Percentiles rank a stretch among this genome's conserved stretches.
phyloP scores from a whole-genome alignment of 2,113 vertebrate species.

The Accipiter cooperii region DNA sequence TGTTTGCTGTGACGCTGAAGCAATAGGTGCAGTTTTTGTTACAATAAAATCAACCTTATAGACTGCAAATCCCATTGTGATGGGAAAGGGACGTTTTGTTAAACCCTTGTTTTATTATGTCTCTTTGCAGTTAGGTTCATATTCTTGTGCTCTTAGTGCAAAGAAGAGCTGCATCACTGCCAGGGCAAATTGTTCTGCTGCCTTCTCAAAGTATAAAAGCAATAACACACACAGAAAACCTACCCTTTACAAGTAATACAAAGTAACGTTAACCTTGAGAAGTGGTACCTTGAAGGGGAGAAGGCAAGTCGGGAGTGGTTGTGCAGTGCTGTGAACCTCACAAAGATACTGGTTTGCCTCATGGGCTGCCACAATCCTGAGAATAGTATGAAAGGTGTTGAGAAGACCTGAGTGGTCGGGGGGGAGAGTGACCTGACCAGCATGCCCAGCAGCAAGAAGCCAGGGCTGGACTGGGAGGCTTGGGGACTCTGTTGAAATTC shows the following conservation, averaged over 20 bases:
- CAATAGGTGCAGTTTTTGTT: background rate
- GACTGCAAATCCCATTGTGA: background rate
- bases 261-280: background rate
- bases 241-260: background rate
- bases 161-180: background rate
- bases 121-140: background rate
- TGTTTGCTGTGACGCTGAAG: background rate
- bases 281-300: background rate
- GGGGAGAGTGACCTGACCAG: background rate
- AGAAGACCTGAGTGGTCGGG: accelerated
- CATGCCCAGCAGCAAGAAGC: background rate
- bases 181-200: background rate
- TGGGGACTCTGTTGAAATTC: background rate
- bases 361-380: background rate
- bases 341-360: background rate
- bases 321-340: background rate
- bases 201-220: background rate
- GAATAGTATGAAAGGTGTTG: background rate
- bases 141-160: background rate
- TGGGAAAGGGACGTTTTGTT: background rate
- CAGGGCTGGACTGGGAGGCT: background rate
- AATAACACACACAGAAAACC: background rate
- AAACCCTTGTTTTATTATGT: background rate
- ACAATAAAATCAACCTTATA: background rate
- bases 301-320: background rate